These are phyloP conservation scores for Brenthis ino DNA, from an alignment of 2,888 invertebrate genomes.

Conservation along the genomic window DNA sequence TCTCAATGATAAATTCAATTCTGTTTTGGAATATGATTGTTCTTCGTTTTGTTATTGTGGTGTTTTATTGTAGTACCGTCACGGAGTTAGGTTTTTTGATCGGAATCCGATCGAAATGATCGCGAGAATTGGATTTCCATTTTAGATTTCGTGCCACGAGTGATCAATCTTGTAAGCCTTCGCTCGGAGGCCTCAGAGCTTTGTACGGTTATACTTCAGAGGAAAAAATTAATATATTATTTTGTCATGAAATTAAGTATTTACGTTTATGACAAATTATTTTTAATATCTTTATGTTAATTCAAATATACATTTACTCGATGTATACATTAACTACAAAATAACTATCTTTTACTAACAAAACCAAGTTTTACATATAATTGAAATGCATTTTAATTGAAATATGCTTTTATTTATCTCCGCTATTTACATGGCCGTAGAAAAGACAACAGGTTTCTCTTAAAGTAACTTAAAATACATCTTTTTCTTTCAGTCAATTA, in stretches of 20 bases:
- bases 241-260: neutral
- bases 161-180: slow-evolving; percentile 67
- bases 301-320: too few relatives aligned
- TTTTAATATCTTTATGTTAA: neutral
- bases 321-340: too few relatives aligned
- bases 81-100: slow-evolving; percentile 78
- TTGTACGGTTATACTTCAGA: slow-evolving; percentile 24
- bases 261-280: slow-evolving; percentile 1
- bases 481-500: slow-evolving; percentile 73
- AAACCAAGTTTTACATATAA: slow-evolving; percentile 5
- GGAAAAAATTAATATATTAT: slow-evolving; percentile 15
- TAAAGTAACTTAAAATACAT: slow-evolving; percentile 75
- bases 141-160: slow-evolving; percentile 70
- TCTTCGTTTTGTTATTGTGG: slow-evolving; percentile 77
- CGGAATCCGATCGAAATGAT: slow-evolving; percentile 77
- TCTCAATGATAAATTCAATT: slow-evolving; percentile 82
- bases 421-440: slow-evolving; percentile 79
- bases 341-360: too few relatives aligned
- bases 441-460: slow-evolving; percentile 72
- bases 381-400: slow-evolving; percentile 46
- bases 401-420: slow-evolving; percentile 62
- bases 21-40: slow-evolving; percentile 81
- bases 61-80: slow-evolving; percentile 79
- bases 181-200: slow-evolving; percentile 24
- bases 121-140: slow-evolving; percentile 80